These are phyloP conservation scores for Caenorhabditis angaria DNA, from an alignment of 2,888 invertebrate genomes.

Conservation along the genomic window DNA sequence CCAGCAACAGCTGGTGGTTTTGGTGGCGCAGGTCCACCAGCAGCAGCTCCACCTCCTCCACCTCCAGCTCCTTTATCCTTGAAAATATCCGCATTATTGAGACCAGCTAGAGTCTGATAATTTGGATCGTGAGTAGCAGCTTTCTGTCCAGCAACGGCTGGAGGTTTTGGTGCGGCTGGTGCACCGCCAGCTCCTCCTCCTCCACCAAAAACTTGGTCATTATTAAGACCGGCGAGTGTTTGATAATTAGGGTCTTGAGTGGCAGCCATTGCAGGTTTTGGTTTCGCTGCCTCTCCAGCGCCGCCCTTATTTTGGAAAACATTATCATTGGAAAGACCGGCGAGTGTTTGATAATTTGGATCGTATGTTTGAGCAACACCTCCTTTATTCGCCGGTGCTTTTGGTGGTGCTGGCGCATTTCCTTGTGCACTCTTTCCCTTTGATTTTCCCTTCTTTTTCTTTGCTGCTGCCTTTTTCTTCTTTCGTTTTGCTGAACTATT, in stretches of 20 bases:
- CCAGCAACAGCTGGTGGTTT: slow-evolving; percentile 15
- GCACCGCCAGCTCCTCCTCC: slow-evolving; percentile 4
- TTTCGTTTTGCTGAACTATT: background rate
- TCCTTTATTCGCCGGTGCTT: slow-evolving; percentile 7
- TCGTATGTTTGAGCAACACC: background rate
- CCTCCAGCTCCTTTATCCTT: slow-evolving; percentile 9
- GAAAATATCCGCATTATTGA: slow-evolving; percentile 7
- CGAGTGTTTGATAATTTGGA: slow-evolving; percentile 19
- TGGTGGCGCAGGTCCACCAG: slow-evolving; percentile 13
- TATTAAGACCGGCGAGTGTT: slow-evolving; percentile 19
- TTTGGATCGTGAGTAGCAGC: slow-evolving; percentile 10
- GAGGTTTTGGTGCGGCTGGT: background rate
- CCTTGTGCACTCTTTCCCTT: background rate
- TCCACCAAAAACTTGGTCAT: slow-evolving; percentile 13
- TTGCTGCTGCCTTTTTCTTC: background rate
- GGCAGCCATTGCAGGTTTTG: background rate
- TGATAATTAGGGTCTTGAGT: slow-evolving; percentile 13
- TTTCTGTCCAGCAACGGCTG: background rate
- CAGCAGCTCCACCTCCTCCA: too few species aligned
- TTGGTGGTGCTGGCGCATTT: background rate
- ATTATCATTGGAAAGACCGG: slow-evolving; percentile 13
- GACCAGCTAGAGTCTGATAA: slow-evolving; percentile 7
- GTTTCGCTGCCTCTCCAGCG: slow-evolving; percentile 8
- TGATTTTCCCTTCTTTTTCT: background rate
- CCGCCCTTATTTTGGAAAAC: slow-evolving; percentile 23